Evolutionary conservation across 2,113 vertebrate species (phyloP).

Genomic region (Microcebus ravelobensis): DNA sequence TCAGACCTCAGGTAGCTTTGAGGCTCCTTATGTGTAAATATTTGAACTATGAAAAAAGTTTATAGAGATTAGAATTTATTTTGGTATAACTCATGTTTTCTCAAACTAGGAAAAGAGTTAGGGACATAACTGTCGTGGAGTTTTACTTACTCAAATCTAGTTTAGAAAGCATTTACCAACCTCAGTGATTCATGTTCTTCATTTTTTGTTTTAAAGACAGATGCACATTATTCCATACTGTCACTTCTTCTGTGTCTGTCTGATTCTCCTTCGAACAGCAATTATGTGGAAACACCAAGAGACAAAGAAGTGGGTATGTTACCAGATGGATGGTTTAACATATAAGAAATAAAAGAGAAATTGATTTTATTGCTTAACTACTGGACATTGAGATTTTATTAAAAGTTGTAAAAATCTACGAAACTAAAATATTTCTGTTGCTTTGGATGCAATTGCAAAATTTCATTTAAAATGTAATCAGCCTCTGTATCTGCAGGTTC

Average conservation of each 20-base stretch:
- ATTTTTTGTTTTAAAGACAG: slow-evolving; percentile 84
- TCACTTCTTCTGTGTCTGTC: slow-evolving; percentile 94
- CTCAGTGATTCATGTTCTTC: slow-evolving; percentile 32
- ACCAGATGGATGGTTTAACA: not conserved
- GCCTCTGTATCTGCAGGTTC: not conserved
- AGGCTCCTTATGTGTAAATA: not conserved
- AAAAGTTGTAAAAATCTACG: not conserved
- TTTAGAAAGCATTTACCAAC: not conserved
- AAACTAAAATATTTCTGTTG: slow-evolving; percentile 47
- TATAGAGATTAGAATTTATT: not conserved
- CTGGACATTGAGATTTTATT: not conserved
- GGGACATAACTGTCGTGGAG: not conserved
- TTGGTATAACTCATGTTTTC: slow-evolving; percentile 3
- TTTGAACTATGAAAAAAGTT: not conserved
- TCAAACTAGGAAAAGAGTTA: not conserved
- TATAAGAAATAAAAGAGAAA: not conserved
- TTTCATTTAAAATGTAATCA: slow-evolving; percentile 5
- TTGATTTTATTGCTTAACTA: not conserved
- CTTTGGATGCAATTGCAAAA: not conserved
- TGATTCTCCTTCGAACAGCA: slow-evolving; percentile 94
- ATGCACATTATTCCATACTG: slow-evolving; percentile 92
- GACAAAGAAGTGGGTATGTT: slow-evolving; percentile 87
- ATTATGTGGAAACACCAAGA: slow-evolving; percentile 93
- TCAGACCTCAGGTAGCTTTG: not conserved
- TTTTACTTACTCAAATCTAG: not conserved